Evolutionary conservation across 2,113 vertebrate species (phyloP), one percentile per base, ranked within the genome.

Genomic region (Lichenostomus cassidix): DNA sequence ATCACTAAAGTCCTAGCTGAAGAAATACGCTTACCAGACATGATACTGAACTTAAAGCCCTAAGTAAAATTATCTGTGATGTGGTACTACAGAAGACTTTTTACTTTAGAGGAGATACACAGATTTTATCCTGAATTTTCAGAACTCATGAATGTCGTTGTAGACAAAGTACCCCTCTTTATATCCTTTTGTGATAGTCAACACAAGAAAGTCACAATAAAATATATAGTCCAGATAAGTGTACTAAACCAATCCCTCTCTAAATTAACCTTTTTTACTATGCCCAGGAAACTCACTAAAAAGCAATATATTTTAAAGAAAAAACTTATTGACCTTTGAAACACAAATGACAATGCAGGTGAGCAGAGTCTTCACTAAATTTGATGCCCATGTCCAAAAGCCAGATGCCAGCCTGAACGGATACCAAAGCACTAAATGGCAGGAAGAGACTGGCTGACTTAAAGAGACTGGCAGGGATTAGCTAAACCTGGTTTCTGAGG

Each of bases 81-180:
- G 60, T 23, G 7, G 35, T 23, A 64, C 19, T 80, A 64, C 67
- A 87, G 14, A 58, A 92, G 86, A 62, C 64, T 90, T 69, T 58
- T 28, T 77, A 69, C 52, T 93, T 95, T 29, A 69, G 58, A 67
- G 58, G 7, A 87, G 86, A 89, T 52, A 95, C 24, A 77, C 49
- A 80, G 20, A 49, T 62, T 71, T 89, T 95, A 90, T 65, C 39
- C 49, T 92, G 37, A 79, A 91, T 74, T 91, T 90, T 94, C 39
- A 67, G 29, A 83, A 64, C 25, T 95, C 14, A 4, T 70, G 15
- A 91, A 64, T 74, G 70, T 35, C 73, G 39, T 55, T 95, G 77
- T 60, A 69, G 41, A 78, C 85, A 62, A 64, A 50, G 47, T 58
- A 73, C 5, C 46, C 41, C 33, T 41, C n/a, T 88, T 42, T 69